Evolutionary conservation across 2,797 vertebrate species (phyloP), one percentile per base, ranked within the genome.

Genomic region (Champsocephalus esox): DNA sequence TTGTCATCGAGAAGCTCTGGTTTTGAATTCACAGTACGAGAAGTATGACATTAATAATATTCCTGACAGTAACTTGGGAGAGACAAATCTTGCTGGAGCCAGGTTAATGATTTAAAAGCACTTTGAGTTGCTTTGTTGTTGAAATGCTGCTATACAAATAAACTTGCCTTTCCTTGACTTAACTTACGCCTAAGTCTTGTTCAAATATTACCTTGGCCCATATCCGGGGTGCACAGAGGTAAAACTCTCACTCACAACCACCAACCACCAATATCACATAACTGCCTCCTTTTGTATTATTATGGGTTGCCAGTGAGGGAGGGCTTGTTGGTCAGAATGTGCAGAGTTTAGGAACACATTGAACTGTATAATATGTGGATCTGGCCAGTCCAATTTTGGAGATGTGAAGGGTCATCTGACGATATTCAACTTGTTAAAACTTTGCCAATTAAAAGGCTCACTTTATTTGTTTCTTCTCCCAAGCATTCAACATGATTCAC

Each of bases 121-220:
- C 17, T 46, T 32, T 46, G 45, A 61, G 34, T 5, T 21, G 4
- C 16, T 12, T 32, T 66, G 13, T 52, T 61, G 10, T 57, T 45
- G 10, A 54, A 77, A 38, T 38, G 16, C 5, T 62, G 46, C 45
- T 38, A 34, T 24, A 48, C 41, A 75, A 63, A 66, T 62, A 34
- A 62, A 59, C 14, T 38, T 38, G 34, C 34, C 34, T 51, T 24
- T 28, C 34, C 17, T 24, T 49, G 28, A 13, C n/a, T 62, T 67
- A 49, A 16, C 10, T 48, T 28, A 32, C 2, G 4, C 12, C 14
- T 34, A 11, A 63, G 24, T 59, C 19, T 63, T 58, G 38, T 34
- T 57, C 32, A 67, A 68, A 76, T 65, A 50, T 61, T 38, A 60
- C 13, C 21, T 32, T 57, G 32, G 49, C 49, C 76, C 43, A 12